Evolutionary conservation across 2,797 vertebrate genomes (phyloP).

Genomic region (Chloroceryle inda): DNA sequence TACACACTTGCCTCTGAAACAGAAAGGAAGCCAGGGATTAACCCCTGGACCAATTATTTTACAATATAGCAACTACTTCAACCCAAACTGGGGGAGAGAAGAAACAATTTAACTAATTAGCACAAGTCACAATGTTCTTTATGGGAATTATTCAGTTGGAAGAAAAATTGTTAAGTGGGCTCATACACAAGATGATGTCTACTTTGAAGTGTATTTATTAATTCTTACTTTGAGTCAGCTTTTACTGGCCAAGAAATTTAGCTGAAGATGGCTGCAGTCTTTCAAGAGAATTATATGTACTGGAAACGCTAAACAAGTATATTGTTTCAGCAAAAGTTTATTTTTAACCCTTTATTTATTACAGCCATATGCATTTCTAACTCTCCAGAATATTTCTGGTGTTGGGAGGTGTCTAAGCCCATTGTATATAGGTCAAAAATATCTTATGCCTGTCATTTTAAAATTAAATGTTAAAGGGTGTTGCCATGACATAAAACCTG

Average conservation of each 20-base stretch:
- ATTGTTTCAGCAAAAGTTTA: background rate
- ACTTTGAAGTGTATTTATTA: constrained; percentile 1
- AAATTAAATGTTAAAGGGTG: background rate
- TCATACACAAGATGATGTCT: background rate
- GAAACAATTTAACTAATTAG: constrained; percentile 51
- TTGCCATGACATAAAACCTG: background rate
- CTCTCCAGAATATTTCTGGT: background rate
- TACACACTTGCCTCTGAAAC: constrained; percentile 16
- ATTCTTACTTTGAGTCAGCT: constrained; percentile 1
- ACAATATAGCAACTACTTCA: constrained; percentile 26
- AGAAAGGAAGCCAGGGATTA: constrained; percentile 4
- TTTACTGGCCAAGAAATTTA: background rate
- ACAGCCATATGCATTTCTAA: background rate
- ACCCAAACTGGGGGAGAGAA: background rate
- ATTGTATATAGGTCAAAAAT: background rate
- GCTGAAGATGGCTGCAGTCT: background rate
- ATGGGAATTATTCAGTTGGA: constrained; percentile 2
- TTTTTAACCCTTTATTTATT: background rate
- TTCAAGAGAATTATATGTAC: background rate
- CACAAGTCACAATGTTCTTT: constrained; percentile 18
- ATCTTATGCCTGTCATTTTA: background rate
- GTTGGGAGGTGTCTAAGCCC: background rate
- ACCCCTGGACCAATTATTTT: constrained; percentile 43
- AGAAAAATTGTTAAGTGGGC: constrained; percentile 21
- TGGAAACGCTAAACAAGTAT: background rate